Conservation (phyloP, 2,888 invertebrate species). For the Cataglyphis livida region DNA sequence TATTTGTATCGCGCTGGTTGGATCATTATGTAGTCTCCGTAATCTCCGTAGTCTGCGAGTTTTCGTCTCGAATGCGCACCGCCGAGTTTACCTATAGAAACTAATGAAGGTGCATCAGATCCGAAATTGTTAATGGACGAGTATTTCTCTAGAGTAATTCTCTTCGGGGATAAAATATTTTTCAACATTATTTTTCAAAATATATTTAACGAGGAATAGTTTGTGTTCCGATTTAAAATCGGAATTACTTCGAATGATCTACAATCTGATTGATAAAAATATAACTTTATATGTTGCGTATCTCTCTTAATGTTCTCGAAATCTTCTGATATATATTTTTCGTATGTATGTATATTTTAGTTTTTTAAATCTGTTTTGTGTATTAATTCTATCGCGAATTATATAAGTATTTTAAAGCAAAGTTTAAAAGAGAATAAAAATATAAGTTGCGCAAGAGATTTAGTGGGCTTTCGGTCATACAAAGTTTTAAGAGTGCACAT, state of each 20-base stretch:
- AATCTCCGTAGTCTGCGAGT: constrained; percentile 5
- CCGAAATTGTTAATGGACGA: neutral
- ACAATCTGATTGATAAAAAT: neutral
- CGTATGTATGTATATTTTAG: too few species aligned
- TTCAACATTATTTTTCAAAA: too few species aligned
- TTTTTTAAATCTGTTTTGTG: too few species aligned
- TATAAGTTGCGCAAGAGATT: neutral
- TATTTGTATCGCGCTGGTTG: constrained; percentile 30
- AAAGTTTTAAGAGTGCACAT: neutral
- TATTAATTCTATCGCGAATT: too few species aligned
- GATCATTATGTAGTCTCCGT: constrained; percentile 27
- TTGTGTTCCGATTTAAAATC: too few species aligned
- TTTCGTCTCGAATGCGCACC: neutral
- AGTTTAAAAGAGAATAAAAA: neutral
- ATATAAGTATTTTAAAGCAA: neutral
- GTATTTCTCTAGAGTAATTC: neutral
- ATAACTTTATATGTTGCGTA: too few species aligned
- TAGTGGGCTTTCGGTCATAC: neutral
- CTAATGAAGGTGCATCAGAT: neutral
- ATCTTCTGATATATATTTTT: too few species aligned
- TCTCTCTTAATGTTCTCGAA: too few species aligned
- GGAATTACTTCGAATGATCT: neutral
- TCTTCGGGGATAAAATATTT: neutral
- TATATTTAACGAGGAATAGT: neutral
- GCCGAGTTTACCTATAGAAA: constrained; percentile 28